phyloP scores from a whole-genome alignment of 1,140 invertebrate genomes.

The Andricus grossulariae region DNA sequence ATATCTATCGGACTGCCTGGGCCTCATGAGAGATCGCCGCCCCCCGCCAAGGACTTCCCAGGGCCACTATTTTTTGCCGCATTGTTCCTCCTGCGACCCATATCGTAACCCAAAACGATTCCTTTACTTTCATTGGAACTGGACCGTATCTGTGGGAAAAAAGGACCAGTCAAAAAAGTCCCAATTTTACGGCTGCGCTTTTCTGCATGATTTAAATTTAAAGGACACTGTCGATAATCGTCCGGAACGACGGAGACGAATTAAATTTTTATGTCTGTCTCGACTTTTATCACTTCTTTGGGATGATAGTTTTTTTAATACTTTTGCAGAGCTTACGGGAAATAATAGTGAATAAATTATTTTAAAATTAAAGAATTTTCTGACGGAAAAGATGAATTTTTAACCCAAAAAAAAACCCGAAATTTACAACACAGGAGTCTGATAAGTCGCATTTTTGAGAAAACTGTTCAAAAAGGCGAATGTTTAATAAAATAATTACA shows the following conservation, averaged over 20 bases:
- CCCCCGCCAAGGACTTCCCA: constrained; percentile 65
- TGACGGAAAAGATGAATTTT: too few species aligned
- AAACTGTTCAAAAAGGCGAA: too few species aligned
- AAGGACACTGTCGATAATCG: constrained; percentile 9
- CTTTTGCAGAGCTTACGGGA: not conserved
- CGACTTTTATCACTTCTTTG: too few species aligned
- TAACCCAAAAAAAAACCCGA: too few species aligned
- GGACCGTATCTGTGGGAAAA: not conserved
- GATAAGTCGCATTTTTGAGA: too few species aligned
- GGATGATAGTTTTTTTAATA: not conserved
- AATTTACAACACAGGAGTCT: too few species aligned
- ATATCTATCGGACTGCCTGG: not conserved
- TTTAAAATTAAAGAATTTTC: too few species aligned
- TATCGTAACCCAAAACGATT: constrained; percentile 6
- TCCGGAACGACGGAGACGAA: constrained; percentile 5
- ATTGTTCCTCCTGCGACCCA: constrained; percentile 25
- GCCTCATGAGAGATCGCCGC: constrained; percentile 65
- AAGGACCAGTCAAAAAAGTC: not conserved
- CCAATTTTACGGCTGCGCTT: constrained; percentile 5
- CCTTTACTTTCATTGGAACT: not conserved
- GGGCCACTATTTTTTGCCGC: constrained; percentile 49
- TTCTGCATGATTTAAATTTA: constrained; percentile 20
- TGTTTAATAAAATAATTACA: too few species aligned
- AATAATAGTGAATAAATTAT: too few species aligned
- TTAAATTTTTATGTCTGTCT: constrained; percentile 5